A percentile compares a stretch with the other conserved stretches of the same genome.
These are phyloP conservation scores for Myzus persicae DNA, from an alignment of 1,140 invertebrate species.

Conservation along the genomic window DNA sequence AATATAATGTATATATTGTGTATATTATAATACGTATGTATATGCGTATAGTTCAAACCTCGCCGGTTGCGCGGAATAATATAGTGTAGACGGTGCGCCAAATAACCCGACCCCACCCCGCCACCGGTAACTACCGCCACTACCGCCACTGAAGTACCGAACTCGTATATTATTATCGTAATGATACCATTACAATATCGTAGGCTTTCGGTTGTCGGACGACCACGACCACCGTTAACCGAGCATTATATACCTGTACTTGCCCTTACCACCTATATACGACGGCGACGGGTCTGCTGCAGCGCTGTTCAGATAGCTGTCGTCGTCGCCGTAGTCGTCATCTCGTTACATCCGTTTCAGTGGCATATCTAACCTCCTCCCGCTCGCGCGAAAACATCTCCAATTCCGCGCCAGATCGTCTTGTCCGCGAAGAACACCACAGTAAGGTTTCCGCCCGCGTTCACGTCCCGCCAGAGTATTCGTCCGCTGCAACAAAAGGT, in stretches of 20 bases:
- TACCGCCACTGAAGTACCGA: not conserved
- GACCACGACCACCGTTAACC: not conserved
- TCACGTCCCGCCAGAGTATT: not conserved
- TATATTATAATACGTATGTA: not conserved
- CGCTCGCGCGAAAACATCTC: not conserved
- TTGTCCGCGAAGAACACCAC: no score
- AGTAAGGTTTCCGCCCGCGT: not conserved
- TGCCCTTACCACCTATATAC: slow-evolving; percentile 13
- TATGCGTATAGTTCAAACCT: no score
- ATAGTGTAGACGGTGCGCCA: not conserved
- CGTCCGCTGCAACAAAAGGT: not conserved
- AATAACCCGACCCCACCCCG: not conserved
- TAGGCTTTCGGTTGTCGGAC: not conserved
- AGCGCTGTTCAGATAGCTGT: not conserved
- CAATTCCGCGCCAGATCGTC: not conserved
- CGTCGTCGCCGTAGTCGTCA: not conserved
- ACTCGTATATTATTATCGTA: not conserved
- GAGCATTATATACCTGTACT: not conserved
- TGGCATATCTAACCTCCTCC: not conserved
- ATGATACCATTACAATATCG: not conserved
- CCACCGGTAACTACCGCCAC: not conserved
- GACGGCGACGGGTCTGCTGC: no score
- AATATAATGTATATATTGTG: not conserved
- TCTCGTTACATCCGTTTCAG: not conserved
- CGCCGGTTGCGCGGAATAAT: not conserved